phyloP scores from a whole-genome alignment of 2,113 vertebrate species.

The Seriola quinqueradiata region DNA sequence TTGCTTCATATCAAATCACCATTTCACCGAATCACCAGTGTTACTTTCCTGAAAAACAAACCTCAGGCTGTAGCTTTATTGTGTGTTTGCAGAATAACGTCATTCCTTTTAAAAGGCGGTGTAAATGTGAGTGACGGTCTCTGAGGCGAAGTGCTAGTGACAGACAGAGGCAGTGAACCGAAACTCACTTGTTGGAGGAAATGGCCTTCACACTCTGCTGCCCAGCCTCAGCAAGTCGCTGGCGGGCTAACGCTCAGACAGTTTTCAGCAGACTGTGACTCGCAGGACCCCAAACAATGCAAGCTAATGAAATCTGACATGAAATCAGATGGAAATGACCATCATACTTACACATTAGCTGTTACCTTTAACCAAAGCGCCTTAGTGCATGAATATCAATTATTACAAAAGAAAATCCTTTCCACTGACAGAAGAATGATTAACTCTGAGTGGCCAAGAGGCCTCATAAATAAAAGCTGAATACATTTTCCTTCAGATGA shows the following conservation, averaged over 20 bases:
- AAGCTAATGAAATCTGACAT: conserved; percentile 52
- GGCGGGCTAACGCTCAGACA: conserved; percentile 33
- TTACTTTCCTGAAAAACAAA: background rate
- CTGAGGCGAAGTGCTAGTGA: conserved; percentile 42
- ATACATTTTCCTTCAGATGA: background rate
- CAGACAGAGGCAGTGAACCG: conserved; percentile 59
- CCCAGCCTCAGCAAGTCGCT: conserved; percentile 24
- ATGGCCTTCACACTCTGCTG: conserved; percentile 49
- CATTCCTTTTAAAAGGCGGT: background rate
- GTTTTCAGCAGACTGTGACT: conserved; percentile 48
- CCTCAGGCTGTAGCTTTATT: background rate
- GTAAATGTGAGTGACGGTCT: conserved; percentile 24
- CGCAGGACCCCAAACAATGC: conserved; percentile 30
- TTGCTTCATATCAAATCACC: no score
- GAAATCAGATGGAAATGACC: conserved; percentile 43
- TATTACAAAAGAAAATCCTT: background rate
- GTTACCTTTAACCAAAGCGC: conserved; percentile 24
- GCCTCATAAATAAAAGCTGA: conserved; percentile 1
- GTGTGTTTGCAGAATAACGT: background rate
- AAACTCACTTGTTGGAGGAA: conserved; percentile 56
- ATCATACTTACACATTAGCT: conserved; percentile 9
- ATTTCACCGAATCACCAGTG: no score
- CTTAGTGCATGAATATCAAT: background rate
- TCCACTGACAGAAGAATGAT: background rate
- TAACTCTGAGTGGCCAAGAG: conserved; percentile 17